Conservation (phyloP, 2,113 vertebrate species). For the Corapipo altera region DNA sequence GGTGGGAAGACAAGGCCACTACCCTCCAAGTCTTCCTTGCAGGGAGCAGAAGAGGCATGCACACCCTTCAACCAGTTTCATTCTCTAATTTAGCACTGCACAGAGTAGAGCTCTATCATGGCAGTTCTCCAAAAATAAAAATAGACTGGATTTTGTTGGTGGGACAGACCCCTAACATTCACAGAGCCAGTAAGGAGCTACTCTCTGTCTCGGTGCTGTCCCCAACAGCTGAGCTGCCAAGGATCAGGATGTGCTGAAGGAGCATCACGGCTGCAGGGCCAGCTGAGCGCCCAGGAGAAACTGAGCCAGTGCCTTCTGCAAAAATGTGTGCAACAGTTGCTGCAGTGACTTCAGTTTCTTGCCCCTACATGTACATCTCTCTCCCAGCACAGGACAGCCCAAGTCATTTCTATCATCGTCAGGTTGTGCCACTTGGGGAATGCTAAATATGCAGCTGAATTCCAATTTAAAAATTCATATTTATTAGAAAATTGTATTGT, state of each 20-base stretch:
- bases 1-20: not conserved
- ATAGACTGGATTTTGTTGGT: not conserved
- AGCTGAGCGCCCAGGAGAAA: not conserved
- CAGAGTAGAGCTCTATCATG: not conserved
- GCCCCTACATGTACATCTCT: fast-evolving
- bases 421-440: not conserved
- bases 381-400: not conserved
- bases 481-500: not conserved
- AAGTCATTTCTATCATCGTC: not conserved
- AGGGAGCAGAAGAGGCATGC: not conserved
- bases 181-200: not conserved
- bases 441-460: not conserved
- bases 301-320: not conserved
- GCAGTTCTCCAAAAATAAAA: not conserved
- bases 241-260: not conserved
- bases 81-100: not conserved
- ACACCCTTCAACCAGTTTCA: not conserved
- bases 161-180: not conserved
- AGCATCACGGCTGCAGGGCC: not conserved
- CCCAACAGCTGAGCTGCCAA: not conserved
- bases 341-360: not conserved
- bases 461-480: not conserved
- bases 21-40: not conserved
- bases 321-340: not conserved
- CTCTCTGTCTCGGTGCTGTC: not conserved